These are phyloP conservation scores for Danio albolineatus DNA, from an alignment of 2,797 vertebrate species.

Conservation along the genomic window DNA sequence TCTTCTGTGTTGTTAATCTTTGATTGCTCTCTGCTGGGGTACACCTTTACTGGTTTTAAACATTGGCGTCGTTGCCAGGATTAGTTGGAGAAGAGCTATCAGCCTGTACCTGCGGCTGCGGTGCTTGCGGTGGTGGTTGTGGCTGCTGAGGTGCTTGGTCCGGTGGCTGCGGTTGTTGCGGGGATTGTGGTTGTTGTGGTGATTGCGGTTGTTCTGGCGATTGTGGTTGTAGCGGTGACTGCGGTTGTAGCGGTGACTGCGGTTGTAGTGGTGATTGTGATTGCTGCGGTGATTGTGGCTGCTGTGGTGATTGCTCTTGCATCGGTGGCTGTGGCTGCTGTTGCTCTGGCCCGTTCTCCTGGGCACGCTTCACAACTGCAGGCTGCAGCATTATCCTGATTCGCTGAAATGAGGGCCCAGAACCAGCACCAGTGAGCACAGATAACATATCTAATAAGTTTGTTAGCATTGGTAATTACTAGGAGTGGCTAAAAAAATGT, in stretches of 20 bases:
- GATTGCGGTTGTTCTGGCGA: constrained; percentile 65
- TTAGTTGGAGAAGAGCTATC: constrained; percentile 66
- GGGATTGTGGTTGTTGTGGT: constrained; percentile 45
- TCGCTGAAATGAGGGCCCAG: constrained; percentile 76
- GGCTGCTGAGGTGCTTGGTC: not conserved
- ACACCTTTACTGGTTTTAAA: constrained; percentile 79
- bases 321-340: constrained; percentile 72
- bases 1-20: constrained; percentile 91
- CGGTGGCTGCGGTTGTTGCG: not conserved
- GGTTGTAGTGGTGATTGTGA: constrained; percentile 58
- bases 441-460: not conserved
- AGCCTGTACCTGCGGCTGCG: constrained; percentile 49
- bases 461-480: not conserved
- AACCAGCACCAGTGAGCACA: constrained; percentile 32
- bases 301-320: constrained; percentile 62
- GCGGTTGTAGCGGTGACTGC: not conserved
- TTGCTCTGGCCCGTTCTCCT: constrained; percentile 92
- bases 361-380: constrained; percentile 82
- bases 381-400: constrained; percentile 95
- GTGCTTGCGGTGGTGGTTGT: constrained; percentile 41
- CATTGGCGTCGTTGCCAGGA: constrained; percentile 89
- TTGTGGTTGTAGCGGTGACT: constrained; percentile 23
- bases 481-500: too few relatives aligned
- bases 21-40: constrained; percentile 82
- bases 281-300: not conserved